A percentile compares a stretch with the other conserved stretches of the same genome.
These are phyloP conservation scores for Dromius quadrimaculatus DNA, from an alignment of 2,888 invertebrate species.

Conservation along the genomic window DNA sequence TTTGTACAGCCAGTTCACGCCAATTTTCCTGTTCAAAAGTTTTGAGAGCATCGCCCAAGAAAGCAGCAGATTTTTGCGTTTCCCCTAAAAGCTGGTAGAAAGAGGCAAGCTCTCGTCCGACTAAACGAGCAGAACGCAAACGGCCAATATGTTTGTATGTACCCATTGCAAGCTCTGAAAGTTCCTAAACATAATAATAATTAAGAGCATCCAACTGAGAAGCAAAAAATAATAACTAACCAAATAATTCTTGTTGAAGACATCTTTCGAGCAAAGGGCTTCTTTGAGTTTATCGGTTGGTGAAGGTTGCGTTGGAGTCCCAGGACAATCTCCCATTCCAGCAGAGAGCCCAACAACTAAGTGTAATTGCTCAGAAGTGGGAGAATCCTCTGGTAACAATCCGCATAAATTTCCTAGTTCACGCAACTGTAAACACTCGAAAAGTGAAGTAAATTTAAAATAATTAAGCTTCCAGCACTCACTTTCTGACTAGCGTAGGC, in stretches of 20 bases:
- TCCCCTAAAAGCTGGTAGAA: conserved; percentile 91
- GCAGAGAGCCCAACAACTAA: conserved; percentile 90
- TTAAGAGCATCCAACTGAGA: conserved; percentile 33
- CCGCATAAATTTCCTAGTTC: conserved; percentile 92
- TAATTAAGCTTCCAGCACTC: conserved; percentile 2
- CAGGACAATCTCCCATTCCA: conserved; percentile 84
- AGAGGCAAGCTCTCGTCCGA: conserved; percentile 89
- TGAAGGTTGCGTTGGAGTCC: conserved; percentile 68
- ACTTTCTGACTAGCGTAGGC: conserved; percentile 80
- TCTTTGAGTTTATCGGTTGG: conserved; percentile 90
- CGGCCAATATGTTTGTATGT: conserved; percentile 93
- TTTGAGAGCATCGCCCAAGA: conserved; percentile 86
- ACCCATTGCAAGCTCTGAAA: conserved; percentile 95
- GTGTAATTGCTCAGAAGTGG: conserved; percentile 89
- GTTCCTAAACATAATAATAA: conserved; percentile 70
- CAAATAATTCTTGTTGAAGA: conserved; percentile 91
- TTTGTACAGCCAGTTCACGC: conserved; percentile 85
- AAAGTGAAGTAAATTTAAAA: background rate
- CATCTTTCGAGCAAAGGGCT: conserved; percentile 88
- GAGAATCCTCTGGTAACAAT: conserved; percentile 84
- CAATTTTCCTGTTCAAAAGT: conserved; percentile 92
- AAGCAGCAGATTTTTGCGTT: conserved; percentile 89
- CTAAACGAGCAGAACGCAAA: conserved; percentile 85
- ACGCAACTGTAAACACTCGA: conserved; percentile 72
- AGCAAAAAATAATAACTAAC: conserved; percentile 63